These are phyloP conservation scores for Siphlonurus alternatus DNA, from an alignment of 2,888 invertebrate genomes.

Conservation along the genomic window DNA sequence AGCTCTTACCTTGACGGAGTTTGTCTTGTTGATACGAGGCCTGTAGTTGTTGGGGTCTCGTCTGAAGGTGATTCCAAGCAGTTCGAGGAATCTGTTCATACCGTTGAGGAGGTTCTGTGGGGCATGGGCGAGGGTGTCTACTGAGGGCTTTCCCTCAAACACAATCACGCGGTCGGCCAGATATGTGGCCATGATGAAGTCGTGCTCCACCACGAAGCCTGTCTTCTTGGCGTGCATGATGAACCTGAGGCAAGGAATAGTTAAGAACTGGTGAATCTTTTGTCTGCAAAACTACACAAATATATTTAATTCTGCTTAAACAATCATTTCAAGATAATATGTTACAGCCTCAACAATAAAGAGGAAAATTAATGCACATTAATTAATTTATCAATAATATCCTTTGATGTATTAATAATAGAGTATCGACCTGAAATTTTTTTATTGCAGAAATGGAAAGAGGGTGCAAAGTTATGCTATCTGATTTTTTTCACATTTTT, in stretches of 20 bases:
- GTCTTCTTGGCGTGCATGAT: slow-evolving; percentile 99
- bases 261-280: too few species aligned
- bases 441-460: too few species aligned
- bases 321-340: too few species aligned
- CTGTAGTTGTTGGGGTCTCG: slow-evolving; percentile 97
- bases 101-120: slow-evolving; percentile 90
- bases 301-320: too few species aligned
- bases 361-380: too few species aligned
- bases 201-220: slow-evolving; percentile 99
- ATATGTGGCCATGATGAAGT: slow-evolving; percentile 99
- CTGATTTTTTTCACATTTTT: not conserved
- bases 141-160: slow-evolving; percentile 88
- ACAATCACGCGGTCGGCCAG: slow-evolving; percentile 96
- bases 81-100: slow-evolving; percentile 94
- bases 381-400: too few species aligned
- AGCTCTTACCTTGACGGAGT: slow-evolving; percentile 71
- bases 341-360: too few species aligned
- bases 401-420: too few species aligned
- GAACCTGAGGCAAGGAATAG: slow-evolving; percentile 41
- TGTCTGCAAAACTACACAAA: too few species aligned
- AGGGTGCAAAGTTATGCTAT: too few species aligned
- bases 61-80: slow-evolving; percentile 93
- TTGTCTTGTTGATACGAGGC: slow-evolving; percentile 92
- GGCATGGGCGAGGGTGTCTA: slow-evolving; percentile 72
- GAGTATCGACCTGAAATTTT: too few species aligned